Conservation (phyloP, 2,113 vertebrate genomes). For the Holacanthus passer region DNA sequence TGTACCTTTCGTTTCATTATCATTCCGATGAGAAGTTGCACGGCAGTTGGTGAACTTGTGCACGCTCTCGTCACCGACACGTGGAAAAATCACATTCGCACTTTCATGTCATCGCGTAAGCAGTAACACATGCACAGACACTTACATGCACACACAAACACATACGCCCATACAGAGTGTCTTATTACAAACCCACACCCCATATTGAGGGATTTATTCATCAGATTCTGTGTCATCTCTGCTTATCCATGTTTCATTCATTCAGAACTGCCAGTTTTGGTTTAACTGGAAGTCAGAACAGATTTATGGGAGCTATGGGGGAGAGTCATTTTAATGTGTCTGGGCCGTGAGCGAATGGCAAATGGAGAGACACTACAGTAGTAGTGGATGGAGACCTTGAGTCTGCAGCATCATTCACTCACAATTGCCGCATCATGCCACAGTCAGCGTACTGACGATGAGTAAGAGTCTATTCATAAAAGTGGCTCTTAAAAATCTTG, state of each 20-base stretch:
- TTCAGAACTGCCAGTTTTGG: constrained; percentile 61
- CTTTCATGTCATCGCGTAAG: constrained; percentile 38
- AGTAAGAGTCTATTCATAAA: constrained; percentile 36
- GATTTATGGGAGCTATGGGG: constrained; percentile 43
- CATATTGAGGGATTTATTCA: constrained; percentile 70
- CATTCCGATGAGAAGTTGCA: constrained; percentile 14
- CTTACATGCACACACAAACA: constrained; percentile 46
- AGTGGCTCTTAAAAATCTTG: constrained; percentile 8
- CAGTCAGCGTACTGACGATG: constrained; percentile 15
- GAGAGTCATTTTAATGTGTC: constrained; percentile 42
- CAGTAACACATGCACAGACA: constrained; percentile 52
- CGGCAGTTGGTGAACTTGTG: constrained; percentile 11
- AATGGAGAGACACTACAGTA: constrained; percentile 10
- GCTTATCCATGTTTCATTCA: constrained; percentile 62
- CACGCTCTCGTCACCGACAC: constrained; percentile 18
- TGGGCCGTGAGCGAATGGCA: constrained; percentile 13
- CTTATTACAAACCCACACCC: constrained; percentile 62
- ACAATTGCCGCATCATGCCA: constrained; percentile 11
- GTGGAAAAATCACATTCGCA: constrained; percentile 29
- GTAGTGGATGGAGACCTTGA: constrained; percentile 43
- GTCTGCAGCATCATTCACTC: constrained; percentile 34
- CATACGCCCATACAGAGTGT: constrained; percentile 51
- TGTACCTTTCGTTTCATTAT: background rate
- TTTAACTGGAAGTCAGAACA: constrained; percentile 60
- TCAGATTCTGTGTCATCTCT: constrained; percentile 64